Conservation (phyloP, 2,113 vertebrate species). For the Daubentonia madagascariensis region DNA sequence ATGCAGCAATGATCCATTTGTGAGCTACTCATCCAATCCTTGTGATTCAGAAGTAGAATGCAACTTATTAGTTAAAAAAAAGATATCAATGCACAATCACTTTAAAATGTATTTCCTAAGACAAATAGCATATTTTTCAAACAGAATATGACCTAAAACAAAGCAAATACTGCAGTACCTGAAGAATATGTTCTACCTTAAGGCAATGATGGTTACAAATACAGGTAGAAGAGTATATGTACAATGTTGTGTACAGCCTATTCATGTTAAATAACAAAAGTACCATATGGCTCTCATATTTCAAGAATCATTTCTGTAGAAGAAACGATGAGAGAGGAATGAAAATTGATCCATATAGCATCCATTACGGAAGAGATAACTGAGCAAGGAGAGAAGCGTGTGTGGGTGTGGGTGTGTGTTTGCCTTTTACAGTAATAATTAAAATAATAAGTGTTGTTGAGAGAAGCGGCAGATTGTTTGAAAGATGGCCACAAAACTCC, state of each 20-base stretch:
- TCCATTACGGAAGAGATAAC: not conserved
- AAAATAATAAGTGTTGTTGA: not conserved
- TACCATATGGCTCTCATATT: not conserved
- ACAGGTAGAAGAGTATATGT: not conserved
- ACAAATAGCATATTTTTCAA: not conserved
- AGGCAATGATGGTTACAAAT: not conserved
- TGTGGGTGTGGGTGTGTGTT: not conserved
- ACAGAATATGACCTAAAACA: not conserved
- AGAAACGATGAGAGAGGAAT: not conserved
- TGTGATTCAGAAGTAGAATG: not conserved
- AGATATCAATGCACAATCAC: not conserved
- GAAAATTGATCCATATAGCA: not conserved
- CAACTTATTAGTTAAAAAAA: not conserved
- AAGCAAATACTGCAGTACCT: not conserved
- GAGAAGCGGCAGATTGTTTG: not conserved
- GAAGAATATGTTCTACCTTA: not conserved
- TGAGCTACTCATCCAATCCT: not conserved
- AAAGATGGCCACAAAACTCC: not conserved
- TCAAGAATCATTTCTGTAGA: not conserved
- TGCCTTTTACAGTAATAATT: not conserved
- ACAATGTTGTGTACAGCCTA: not conserved
- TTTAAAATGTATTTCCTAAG: not conserved
- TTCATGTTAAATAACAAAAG: not conserved
- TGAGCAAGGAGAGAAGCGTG: not conserved
- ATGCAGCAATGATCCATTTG: not conserved